These are phyloP conservation scores for Oncorhynchus keta DNA, from an alignment of 2,113 vertebrate species.

Conservation along the genomic window DNA sequence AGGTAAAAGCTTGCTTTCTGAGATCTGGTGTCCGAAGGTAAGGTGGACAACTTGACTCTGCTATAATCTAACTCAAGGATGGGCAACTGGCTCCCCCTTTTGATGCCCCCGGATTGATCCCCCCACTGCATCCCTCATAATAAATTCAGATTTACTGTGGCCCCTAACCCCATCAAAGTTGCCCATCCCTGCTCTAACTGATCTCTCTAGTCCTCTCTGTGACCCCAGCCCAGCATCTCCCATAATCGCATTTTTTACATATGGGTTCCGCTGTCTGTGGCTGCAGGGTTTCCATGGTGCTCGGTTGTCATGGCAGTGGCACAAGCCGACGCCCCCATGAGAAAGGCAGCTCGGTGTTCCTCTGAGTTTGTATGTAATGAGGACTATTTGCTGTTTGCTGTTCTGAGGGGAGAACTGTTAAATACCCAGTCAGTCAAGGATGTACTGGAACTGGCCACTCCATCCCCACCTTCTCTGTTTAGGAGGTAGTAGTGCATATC, in stretches of 20 bases:
- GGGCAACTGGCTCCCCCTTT: no score
- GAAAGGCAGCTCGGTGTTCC: slow-evolving; percentile 26
- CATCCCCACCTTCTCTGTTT: no score
- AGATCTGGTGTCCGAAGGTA: no score
- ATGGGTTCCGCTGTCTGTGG: background rate
- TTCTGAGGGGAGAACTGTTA: slow-evolving; percentile 3
- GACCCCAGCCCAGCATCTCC: background rate
- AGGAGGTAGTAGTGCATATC: background rate
- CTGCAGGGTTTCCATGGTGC: slow-evolving; percentile 24
- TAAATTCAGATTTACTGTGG: no score
- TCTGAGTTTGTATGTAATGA: slow-evolving; percentile 9
- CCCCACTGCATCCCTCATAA: no score
- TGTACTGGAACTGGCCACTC: background rate
- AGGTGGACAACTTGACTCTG: no score
- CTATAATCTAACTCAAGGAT: no score
- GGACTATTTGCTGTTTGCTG: slow-evolving; percentile 8
- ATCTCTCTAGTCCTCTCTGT: background rate
- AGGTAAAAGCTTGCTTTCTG: no score
- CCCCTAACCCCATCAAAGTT: no score
- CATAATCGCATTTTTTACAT: background rate
- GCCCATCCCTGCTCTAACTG: no score
- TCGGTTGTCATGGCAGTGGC: slow-evolving; percentile 26
- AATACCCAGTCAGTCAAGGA: slow-evolving; percentile 1
- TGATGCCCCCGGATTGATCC: no score
- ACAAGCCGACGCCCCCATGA: slow-evolving; percentile 27